Base-by-base conservation (phyloP, 2,888 invertebrate species). In the Oscheius sp. region DNA sequence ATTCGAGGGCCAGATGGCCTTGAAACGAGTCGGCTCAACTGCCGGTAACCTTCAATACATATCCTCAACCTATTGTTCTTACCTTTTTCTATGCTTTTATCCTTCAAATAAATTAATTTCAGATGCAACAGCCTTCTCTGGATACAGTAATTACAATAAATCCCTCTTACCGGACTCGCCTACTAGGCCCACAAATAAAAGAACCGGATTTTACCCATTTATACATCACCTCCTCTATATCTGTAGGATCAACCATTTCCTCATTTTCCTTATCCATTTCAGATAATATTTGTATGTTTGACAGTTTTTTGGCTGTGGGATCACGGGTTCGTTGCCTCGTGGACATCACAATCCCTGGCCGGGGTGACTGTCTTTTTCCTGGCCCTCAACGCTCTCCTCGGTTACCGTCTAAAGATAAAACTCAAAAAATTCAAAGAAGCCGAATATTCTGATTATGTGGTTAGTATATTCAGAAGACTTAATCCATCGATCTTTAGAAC, bases 371-470 rank as follows among this genome's bases (percentile, higher is more conserved):
- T 66, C 18, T 66, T 66, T 52, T 49, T 66, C 6, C 52, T 66
- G 13, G 66, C 25, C 3, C 52, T 52, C 49, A 66, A 66, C 25
- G 66, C 66, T 13, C 27, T 49, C 16, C 52, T 66, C 9, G 66
- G 66, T 0, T 52, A 52, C 16, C 13, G 49, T 16, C 49, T 27
- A 0, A 66, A 52, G 35, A 27, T 29, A 5, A 66, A 66, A 52
- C 9, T 66, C 5, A 46, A 52, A 12, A 52, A 66, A 27, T 16
- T 66, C 7, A 49, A 27, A 35, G 66, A 66, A n/a, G 16, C 52
- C 7, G 52, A 66, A 18, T 66, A 66, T 49, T 25, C 52, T 3
- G 66, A 66, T n/a, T 66, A 66, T n/a, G 66, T 66, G 49, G 66
- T 66, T 9, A 16, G 66, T 64, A 16, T 18, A 16, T 25, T 58